A percentile compares a stretch with the other conserved stretches of the same genome.
These are phyloP conservation scores for Heliconius hewitsoni DNA, from an alignment of 1,140 invertebrate genomes.

Conservation along the genomic window DNA sequence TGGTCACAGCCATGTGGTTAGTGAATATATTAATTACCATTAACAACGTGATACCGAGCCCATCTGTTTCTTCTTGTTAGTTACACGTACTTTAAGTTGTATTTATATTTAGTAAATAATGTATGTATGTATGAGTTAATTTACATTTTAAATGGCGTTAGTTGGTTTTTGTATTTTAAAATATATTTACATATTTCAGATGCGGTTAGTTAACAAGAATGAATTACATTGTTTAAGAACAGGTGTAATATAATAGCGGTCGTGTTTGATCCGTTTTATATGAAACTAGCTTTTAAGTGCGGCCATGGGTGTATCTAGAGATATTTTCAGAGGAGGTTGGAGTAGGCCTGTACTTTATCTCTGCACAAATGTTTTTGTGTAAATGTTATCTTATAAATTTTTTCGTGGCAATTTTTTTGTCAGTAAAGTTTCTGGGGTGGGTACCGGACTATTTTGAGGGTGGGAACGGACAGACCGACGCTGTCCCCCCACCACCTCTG, in stretches of 20 bases:
- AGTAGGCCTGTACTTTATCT: too few relatives aligned
- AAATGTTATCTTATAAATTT: too few relatives aligned
- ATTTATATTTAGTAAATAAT: neutral
- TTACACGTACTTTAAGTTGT: slow-evolving; percentile 1
- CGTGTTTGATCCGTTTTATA: neutral
- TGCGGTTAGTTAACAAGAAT: neutral
- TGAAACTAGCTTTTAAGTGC: too few relatives aligned
- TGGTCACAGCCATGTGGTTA: slow-evolving; percentile 13
- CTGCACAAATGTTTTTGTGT: too few relatives aligned
- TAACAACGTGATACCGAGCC: slow-evolving; percentile 2
- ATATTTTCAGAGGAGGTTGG: too few relatives aligned
- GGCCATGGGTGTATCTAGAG: too few relatives aligned
- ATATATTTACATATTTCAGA: neutral
- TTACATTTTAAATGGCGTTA: neutral
- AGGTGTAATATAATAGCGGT: neutral
- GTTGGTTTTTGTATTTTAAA: neutral
- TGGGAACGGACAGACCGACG: too few relatives aligned
- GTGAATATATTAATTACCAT: slow-evolving; percentile 14
- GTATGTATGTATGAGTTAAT: neutral
- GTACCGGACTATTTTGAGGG: too few relatives aligned
- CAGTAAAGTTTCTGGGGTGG: too few relatives aligned
- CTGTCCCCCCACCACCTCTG: too few relatives aligned
- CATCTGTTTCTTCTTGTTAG: slow-evolving; percentile 11
- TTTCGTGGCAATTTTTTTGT: too few relatives aligned
- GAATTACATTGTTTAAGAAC: neutral